Conservation (phyloP, 2,113 vertebrate genomes). For the Puntigrus tetrazona region DNA sequence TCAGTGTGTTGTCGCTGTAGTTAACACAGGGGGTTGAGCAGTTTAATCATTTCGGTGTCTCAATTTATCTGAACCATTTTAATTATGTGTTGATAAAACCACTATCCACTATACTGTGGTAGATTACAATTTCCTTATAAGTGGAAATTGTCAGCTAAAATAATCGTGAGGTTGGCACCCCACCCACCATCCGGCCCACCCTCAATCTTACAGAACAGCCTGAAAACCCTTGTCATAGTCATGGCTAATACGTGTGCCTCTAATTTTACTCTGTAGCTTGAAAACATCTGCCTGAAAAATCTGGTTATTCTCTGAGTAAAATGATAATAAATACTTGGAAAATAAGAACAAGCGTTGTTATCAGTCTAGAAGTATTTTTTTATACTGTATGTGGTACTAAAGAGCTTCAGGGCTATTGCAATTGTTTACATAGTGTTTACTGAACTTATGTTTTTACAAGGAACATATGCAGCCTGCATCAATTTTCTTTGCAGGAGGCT, state of each 20-base stretch:
- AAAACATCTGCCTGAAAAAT: not conserved
- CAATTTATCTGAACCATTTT: slow-evolving; percentile 3
- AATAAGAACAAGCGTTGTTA: slow-evolving; percentile 46
- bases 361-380: not conserved
- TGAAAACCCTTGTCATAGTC: not conserved
- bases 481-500: not conserved
- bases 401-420: not conserved
- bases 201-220: not conserved
- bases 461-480: not conserved
- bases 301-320: slow-evolving; percentile 17
- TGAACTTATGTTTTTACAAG: not conserved
- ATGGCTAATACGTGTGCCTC: not conserved
- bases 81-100: not conserved
- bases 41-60: not conserved
- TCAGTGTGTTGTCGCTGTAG: slow-evolving; percentile 50
- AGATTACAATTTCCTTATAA: not conserved
- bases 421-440: slow-evolving; percentile 15
- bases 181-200: not conserved
- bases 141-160: not conserved
- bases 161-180: not conserved
- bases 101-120: not conserved
- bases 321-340: slow-evolving; percentile 49
- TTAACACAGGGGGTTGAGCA: slow-evolving; percentile 30
- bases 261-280: not conserved
- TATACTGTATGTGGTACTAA: slow-evolving; percentile 24